These are phyloP conservation scores for Hylaeus volcanicus DNA, from an alignment of 1,140 invertebrate genomes.

Conservation along the genomic window DNA sequence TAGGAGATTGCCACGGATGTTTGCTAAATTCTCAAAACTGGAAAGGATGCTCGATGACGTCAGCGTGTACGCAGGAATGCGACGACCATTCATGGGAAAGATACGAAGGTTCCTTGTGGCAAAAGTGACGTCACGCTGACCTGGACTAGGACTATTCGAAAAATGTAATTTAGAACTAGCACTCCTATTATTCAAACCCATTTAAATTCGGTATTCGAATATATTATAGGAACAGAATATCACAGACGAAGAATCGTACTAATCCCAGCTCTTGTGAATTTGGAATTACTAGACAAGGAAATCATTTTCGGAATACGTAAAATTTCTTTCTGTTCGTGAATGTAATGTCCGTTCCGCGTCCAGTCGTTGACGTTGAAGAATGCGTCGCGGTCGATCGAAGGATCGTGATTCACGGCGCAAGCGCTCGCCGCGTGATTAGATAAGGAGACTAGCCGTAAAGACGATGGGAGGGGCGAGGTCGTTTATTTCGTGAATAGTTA, in stretches of 20 bases:
- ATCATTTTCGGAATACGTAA: too few relatives aligned
- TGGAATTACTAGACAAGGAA: too few relatives aligned
- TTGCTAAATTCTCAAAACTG: neutral
- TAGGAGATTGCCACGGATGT: neutral
- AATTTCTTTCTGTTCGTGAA: too few relatives aligned
- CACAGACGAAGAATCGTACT: too few relatives aligned
- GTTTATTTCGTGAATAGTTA: conserved; percentile 31
- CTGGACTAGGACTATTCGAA: neutral
- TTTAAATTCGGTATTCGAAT: too few relatives aligned
- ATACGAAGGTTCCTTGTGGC: conserved; percentile 28
- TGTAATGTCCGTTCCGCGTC: too few relatives aligned
- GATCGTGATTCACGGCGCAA: conserved; percentile 43
- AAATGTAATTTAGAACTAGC: too few relatives aligned
- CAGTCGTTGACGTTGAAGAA: conserved; percentile 27
- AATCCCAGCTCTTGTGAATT: too few relatives aligned
- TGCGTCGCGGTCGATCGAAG: conserved; percentile 28
- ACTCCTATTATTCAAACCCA: too few relatives aligned
- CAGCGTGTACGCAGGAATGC: conserved; percentile 28
- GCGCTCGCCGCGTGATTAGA: conserved; percentile 20
- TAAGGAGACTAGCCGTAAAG: conserved; percentile 19
- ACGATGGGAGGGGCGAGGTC: neutral
- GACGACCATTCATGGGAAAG: neutral
- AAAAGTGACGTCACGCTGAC: conserved; percentile 2
- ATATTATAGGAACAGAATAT: too few relatives aligned
- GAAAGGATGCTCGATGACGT: conserved; percentile 19